Evolutionary conservation across 2,797 vertebrate genomes (phyloP), one percentile per base, ranked within the genome.

Genomic region (Dermochelys coriacea): DNA sequence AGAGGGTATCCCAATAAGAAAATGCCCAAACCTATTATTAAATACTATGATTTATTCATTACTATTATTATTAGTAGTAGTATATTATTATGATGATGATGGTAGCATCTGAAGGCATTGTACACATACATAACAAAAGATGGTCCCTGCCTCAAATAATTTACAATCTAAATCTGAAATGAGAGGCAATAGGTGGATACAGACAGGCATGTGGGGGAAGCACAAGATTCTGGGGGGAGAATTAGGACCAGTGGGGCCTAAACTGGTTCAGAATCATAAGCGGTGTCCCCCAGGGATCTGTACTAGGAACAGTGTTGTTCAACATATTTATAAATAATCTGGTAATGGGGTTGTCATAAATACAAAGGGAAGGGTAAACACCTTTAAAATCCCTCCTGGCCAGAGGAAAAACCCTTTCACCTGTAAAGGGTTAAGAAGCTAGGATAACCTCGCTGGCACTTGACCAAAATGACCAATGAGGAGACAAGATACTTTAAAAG

Each of bases 191-290:
- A 85, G 78, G 12, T 74, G 45, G 55, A 54, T 0, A 41, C 80
- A 95, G 82, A 86, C 15, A 95, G 94, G 87, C 21, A 95, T 93
- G 89, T 51, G 45, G 29, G 0, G 85, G 57, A 74, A 87, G 74
- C 82, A 75, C n/a, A 31, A 0, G 2, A 74, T 57, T 29, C 21
- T 55, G 0, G 0, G 0, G 12, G 25, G 41, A 50, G 1, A 2
- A 78, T 45, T 74, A 84, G 18, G 85, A 81, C 89, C 93, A 61
- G 8, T 34, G 8, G 8, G 34, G 7, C 31, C 59, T 16, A 64
- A 64, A 64, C 31, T 64, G 34, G 4, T n/a, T 64, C 27, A 64
- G 34, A 64, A 18, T 64, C 34, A 64, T n/a, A 18, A n/a, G 16
- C 31, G n/a, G 15, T 15, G n/a, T 71, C 19, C 64, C 18, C 18